Base-by-base conservation (phyloP, 2,888 invertebrate genomes). In the Homarus gammarus region DNA sequence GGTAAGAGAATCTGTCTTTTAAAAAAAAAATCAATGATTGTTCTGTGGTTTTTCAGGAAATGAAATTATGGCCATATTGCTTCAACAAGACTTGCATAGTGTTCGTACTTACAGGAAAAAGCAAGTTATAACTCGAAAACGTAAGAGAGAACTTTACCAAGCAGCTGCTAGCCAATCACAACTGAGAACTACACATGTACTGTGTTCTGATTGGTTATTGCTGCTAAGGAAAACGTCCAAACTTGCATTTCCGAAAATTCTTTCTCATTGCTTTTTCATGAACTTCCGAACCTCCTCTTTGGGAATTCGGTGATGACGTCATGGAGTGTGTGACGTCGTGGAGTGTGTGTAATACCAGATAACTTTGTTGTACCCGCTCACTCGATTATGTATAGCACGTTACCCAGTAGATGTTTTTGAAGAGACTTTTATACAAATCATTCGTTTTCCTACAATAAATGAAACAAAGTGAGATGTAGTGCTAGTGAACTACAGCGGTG, bases 371-470 rank as follows among this genome's bases (percentile, higher is more conserved):
- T 88, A 88, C 83, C 84, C 88, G 88, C 88, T 88, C 88, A 88
- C 88, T 88, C 84, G 88, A 88, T 88, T 88, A 84, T 88, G 88
- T 88, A 88, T 84, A 88, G 88, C 88, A 88, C 88, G 77, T 83
- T 84, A 84, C 84, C 88, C 88, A 77, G 88, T 88, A 88, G 88
- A 77, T 88, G 88, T 88, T 88, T 88, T 88, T 88, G 88, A 88
- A 88, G 83, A 77, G 68, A 88, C 82, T 88, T 88, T 88, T 88
- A 88, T 88, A 88, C 88, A 84, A 84, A 83, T 77, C 51, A 77
- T 88, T 88, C 88, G 78, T 88, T 88, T 88, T 88, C 88, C 88
- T 88, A 88, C 88, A 84, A 88, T 88, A 88, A 88, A 88, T 88
- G 88, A 88, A 84, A 83, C 88, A 83, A 88, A 83, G 88, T 84